These are phyloP conservation scores for Synergus laeviventris DNA, from an alignment of 2,888 invertebrate species.

Conservation along the genomic window DNA sequence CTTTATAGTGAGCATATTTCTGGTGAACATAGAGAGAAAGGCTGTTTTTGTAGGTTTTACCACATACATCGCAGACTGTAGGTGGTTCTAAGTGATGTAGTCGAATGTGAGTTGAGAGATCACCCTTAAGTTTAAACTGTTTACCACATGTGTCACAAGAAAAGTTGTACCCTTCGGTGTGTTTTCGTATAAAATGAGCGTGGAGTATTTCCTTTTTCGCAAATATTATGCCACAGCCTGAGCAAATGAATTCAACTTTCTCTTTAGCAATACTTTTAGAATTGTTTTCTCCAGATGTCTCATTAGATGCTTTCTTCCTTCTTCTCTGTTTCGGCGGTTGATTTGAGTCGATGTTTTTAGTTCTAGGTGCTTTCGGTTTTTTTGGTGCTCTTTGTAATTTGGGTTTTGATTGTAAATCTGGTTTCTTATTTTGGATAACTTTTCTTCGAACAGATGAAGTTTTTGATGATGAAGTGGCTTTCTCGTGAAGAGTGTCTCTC, in stretches of 20 bases:
- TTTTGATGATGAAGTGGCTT: not conserved
- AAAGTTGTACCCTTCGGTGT: conserved; percentile 56
- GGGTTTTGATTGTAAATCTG: not conserved
- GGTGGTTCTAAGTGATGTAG: conserved; percentile 57
- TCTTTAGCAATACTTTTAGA: not conserved
- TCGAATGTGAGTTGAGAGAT: conserved; percentile 57
- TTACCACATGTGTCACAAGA: conserved; percentile 56
- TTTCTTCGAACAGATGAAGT: not conserved
- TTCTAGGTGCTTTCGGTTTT: not conserved
- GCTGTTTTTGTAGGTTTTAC: conserved; percentile 60
- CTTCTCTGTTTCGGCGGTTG: not conserved
- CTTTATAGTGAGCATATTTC: conserved; percentile 62
- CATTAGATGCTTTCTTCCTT: not conserved
- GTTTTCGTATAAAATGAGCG: conserved; percentile 47
- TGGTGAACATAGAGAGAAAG: conserved; percentile 62
- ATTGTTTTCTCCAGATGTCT: not conserved
- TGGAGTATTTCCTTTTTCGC: conserved; percentile 37
- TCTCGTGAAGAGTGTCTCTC: not conserved
- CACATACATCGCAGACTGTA: conserved; percentile 61
- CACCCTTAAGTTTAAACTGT: conserved; percentile 57
- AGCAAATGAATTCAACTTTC: conserved; percentile 35
- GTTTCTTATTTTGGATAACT: not conserved
- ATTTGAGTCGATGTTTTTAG: not conserved
- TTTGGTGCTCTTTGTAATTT: not conserved
- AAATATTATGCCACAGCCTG: conserved; percentile 35